Percentiles rank a stretch among this genome's conserved stretches.
phyloP scores from a whole-genome alignment of 1,140 invertebrate genomes.

The Plodia interpunctella region DNA sequence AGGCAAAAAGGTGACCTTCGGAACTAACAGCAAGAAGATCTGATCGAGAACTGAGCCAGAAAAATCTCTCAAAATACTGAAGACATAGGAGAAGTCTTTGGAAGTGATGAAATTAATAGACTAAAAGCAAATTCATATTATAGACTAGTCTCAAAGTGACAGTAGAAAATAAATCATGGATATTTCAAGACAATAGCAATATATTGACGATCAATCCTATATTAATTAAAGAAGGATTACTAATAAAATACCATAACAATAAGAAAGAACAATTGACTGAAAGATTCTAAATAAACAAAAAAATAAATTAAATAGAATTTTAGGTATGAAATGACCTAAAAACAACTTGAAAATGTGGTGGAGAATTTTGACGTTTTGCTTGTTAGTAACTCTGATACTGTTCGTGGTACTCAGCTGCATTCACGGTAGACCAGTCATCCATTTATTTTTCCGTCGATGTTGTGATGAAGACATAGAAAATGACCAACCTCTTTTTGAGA shows the following conservation, averaged over 20 bases:
- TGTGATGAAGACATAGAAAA: conserved; percentile 57
- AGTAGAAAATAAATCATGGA: background rate
- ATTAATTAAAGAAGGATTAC: background rate
- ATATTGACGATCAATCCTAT: background rate
- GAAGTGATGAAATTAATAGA: too few relatives aligned
- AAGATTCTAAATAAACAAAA: too few relatives aligned
- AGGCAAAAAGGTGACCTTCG: background rate
- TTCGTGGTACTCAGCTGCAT: conserved; percentile 52
- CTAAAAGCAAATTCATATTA: too few relatives aligned
- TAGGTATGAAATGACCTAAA: conserved; percentile 19
- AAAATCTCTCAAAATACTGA: background rate
- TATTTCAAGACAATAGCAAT: background rate
- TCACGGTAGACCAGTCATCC: conserved; percentile 43
- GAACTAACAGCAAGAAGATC: background rate
- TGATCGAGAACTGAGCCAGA: too few relatives aligned
- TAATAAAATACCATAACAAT: background rate
- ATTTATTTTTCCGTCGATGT: conserved; percentile 55
- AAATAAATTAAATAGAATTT: too few relatives aligned
- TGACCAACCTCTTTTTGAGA: conserved; percentile 50
- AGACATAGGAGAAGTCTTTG: too few relatives aligned
- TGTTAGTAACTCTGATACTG: conserved; percentile 48
- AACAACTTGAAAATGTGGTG: conserved; percentile 52
- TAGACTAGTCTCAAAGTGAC: too few relatives aligned
- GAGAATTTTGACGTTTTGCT: conserved; percentile 54
- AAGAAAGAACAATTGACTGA: background rate